phyloP scores from a whole-genome alignment of 2,888 invertebrate species.

The Drosophila subsilvestris region DNA sequence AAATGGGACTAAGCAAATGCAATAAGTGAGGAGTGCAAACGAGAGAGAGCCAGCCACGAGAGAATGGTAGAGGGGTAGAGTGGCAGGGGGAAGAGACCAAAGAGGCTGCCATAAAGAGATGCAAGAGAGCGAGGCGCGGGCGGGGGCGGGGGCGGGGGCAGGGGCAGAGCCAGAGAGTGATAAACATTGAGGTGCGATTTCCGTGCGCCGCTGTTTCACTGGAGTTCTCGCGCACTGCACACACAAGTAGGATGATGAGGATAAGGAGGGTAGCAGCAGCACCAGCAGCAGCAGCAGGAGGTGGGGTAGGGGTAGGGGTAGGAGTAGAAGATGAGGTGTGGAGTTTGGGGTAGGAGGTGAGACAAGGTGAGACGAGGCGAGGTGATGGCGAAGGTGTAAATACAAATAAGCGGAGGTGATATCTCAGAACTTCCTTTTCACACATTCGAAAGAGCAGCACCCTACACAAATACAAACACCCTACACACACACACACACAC shows the following conservation, averaged over 20 bases:
- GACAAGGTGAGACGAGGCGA: slow-evolving; percentile 41
- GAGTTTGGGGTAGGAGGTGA: slow-evolving; percentile 1
- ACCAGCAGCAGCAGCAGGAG: slow-evolving; percentile 6
- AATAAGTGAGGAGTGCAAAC: slow-evolving; percentile 49
- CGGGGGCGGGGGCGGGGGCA: slow-evolving; percentile 19
- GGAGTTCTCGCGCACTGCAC: slow-evolving; percentile 40
- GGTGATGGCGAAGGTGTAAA: slow-evolving; percentile 64
- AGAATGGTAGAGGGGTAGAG: slow-evolving; percentile 18
- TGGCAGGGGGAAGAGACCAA: slow-evolving; percentile 12
- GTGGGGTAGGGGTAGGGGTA: slow-evolving; percentile 1
- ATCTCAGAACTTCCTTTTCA: slow-evolving; percentile 80
- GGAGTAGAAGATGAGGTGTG: neutral
- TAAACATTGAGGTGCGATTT: slow-evolving; percentile 66
- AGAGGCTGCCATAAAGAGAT: slow-evolving; percentile 52
- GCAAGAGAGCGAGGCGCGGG: slow-evolving; percentile 55
- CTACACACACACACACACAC: slow-evolving; percentile 10
- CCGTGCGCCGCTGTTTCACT: slow-evolving; percentile 51
- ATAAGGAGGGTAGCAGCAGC: neutral
- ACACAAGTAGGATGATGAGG: neutral
- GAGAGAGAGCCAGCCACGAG: slow-evolving; percentile 4
- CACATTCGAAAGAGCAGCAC: slow-evolving; percentile 62
- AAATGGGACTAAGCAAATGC: slow-evolving; percentile 76
- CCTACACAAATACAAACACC: slow-evolving; percentile 65
- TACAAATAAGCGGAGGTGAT: slow-evolving; percentile 80
- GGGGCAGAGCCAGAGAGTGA: slow-evolving; percentile 38